Percentiles rank a stretch among this genome's conserved stretches.
Evolutionary conservation across 2,888 invertebrate species (phyloP).

Genomic region (Torymus auratus): DNA sequence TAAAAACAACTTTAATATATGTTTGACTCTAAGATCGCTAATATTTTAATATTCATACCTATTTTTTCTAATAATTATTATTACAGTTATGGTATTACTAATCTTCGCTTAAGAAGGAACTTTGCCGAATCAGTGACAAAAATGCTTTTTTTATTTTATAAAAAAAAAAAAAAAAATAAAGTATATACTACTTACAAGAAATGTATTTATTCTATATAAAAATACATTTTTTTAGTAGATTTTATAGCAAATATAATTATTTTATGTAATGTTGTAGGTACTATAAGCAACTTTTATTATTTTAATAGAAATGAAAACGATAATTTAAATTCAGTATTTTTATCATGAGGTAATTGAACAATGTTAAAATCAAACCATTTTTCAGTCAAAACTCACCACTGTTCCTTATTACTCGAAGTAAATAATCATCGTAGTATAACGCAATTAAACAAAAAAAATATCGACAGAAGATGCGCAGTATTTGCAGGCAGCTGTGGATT

Average conservation of each 20-base stretch:
- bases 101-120: slow-evolving; percentile 51
- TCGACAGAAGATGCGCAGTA: slow-evolving; percentile 44
- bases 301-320: not conserved
- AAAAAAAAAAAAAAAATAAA: slow-evolving; percentile 2
- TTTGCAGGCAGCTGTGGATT: slow-evolving; percentile 35
- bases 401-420: slow-evolving; percentile 49
- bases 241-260: not conserved
- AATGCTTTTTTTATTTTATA: slow-evolving; percentile 26
- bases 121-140: slow-evolving; percentile 31
- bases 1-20: slow-evolving; percentile 38
- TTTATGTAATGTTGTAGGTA: not conserved
- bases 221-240: slow-evolving; percentile 4
- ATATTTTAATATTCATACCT: slow-evolving; percentile 43
- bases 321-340: not conserved
- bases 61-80: slow-evolving; percentile 33
- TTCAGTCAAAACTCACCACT: slow-evolving; percentile 21
- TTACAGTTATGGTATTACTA: slow-evolving; percentile 38
- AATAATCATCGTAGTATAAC: slow-evolving; percentile 31
- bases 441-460: slow-evolving; percentile 42
- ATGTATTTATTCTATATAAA: slow-evolving; percentile 18
- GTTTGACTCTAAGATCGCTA: slow-evolving; percentile 48
- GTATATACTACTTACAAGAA: not conserved
- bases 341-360: no score
- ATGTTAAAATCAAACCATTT: slow-evolving; percentile 7
- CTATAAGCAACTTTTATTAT: not conserved